Evolutionary conservation across 2,113 vertebrate species (phyloP).

Genomic region (Trogon surrucura): DNA sequence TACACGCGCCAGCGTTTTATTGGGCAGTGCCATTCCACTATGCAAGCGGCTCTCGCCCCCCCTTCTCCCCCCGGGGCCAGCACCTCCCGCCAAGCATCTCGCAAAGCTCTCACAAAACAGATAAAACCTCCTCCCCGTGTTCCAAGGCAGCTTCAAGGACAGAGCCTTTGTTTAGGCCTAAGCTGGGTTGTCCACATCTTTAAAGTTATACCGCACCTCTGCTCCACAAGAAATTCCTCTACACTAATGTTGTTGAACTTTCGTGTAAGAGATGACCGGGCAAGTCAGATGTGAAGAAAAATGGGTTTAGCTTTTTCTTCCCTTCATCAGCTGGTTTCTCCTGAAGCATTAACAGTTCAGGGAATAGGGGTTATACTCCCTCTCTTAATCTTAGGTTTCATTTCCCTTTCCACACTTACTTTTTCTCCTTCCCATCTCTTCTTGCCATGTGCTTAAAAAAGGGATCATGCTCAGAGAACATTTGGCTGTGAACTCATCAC

Average conservation of each 20-base stretch:
- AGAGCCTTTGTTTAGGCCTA: too few species aligned
- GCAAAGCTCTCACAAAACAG: too few species aligned
- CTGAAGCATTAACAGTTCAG: neutral
- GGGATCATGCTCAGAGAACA: constrained; percentile 31
- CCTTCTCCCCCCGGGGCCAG: too few species aligned
- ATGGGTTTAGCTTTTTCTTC: neutral
- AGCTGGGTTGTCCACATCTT: too few species aligned
- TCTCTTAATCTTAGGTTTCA: neutral
- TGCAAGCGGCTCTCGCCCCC: too few species aligned
- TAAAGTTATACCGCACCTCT: too few species aligned
- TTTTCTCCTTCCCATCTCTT: neutral
- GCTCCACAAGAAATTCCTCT: too few species aligned
- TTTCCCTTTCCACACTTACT: neutral
- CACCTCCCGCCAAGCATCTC: too few species aligned
- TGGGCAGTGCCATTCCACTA: too few species aligned
- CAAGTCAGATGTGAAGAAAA: neutral
- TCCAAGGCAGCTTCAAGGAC: too few species aligned
- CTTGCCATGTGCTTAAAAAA: constrained; percentile 19
- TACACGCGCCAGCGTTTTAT: too few species aligned
- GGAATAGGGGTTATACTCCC: neutral
- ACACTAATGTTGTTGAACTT: neutral
- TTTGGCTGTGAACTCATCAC: constrained; percentile 47
- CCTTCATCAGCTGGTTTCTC: neutral
- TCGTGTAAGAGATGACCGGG: neutral
- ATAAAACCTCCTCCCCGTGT: too few species aligned